These are phyloP conservation scores for Apis cerana DNA, from an alignment of 1,140 invertebrate genomes.

Conservation along the genomic window DNA sequence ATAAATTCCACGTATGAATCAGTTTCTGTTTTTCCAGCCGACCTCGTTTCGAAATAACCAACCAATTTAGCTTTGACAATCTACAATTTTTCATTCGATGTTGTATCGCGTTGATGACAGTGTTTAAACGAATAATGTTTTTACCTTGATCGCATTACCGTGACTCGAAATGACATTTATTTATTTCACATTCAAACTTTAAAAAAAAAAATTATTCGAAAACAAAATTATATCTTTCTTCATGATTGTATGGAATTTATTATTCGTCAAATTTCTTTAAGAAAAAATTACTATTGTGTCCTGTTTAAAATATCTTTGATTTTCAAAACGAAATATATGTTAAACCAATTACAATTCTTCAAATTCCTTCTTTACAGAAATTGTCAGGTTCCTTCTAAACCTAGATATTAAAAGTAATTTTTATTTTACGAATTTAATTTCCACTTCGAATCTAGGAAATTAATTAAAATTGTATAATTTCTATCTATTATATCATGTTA, in stretches of 20 bases:
- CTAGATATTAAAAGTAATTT: too few relatives aligned
- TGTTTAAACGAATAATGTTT: not conserved
- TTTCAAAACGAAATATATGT: too few relatives aligned
- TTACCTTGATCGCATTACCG: not conserved
- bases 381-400: too few relatives aligned
- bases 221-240: not conserved
- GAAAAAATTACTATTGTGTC: too few relatives aligned
- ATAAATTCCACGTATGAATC: not conserved
- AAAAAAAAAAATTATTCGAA: not conserved
- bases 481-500: too few relatives aligned
- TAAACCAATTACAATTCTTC: too few relatives aligned
- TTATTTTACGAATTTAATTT: too few relatives aligned
- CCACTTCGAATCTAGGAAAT: too few relatives aligned
- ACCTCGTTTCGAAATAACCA: not conserved
- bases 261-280: too few relatives aligned
- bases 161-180: not conserved
- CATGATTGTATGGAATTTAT: not conserved
- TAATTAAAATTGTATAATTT: too few relatives aligned
- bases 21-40: conserved; percentile 1
- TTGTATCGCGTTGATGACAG: not conserved
- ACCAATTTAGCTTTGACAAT: not conserved
- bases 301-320: too few relatives aligned
- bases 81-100: conserved; percentile 2
- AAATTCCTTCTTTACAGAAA: too few relatives aligned
- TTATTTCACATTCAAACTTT: not conserved